Percentiles rank a stretch among this genome's conserved stretches.
Conservation (phyloP, 1,140 invertebrate genomes). For the Sinonovacula constricta region DNA sequence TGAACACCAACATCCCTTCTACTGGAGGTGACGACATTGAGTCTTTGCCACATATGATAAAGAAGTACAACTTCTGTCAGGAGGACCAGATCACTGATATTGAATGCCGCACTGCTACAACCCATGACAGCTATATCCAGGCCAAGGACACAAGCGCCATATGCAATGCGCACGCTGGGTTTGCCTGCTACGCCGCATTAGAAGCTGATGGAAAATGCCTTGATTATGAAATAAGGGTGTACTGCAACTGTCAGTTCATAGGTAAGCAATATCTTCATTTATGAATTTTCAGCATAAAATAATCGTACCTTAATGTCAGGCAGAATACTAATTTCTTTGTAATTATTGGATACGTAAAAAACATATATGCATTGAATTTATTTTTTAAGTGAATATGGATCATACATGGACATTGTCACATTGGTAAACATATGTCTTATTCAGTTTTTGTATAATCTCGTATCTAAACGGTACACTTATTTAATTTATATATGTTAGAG, state of each 20-base stretch:
- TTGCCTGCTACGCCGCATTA: slow-evolving; percentile 48
- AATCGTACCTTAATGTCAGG: too few relatives aligned
- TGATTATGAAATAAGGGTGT: slow-evolving; percentile 60
- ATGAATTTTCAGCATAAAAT: too few relatives aligned
- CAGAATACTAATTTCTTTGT: too few relatives aligned
- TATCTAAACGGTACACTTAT: too few relatives aligned
- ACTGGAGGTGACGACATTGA: slow-evolving; percentile 58
- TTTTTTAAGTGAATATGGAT: too few relatives aligned
- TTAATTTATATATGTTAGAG: too few relatives aligned
- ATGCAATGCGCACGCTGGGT: slow-evolving; percentile 51
- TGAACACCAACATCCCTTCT: slow-evolving; percentile 80
- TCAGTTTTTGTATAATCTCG: too few relatives aligned
- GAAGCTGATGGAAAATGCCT: slow-evolving; percentile 45
- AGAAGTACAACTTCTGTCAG: slow-evolving; percentile 50
- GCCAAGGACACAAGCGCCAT: slow-evolving; percentile 39
- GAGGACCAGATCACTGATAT: slow-evolving; percentile 36
- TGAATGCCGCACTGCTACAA: slow-evolving; percentile 46
- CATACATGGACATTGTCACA: too few relatives aligned
- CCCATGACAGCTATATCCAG: slow-evolving; percentile 17
- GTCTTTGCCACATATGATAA: slow-evolving; percentile 57
- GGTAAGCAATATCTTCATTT: slow-evolving; percentile 6
- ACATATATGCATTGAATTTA: too few relatives aligned
- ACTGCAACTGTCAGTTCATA: slow-evolving; percentile 47
- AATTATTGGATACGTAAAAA: too few relatives aligned
- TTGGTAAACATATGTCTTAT: too few relatives aligned